Evolutionary conservation across 2,888 invertebrate species (phyloP), one percentile per base, ranked within the genome.

Genomic region (Machimus atricapillus): DNA sequence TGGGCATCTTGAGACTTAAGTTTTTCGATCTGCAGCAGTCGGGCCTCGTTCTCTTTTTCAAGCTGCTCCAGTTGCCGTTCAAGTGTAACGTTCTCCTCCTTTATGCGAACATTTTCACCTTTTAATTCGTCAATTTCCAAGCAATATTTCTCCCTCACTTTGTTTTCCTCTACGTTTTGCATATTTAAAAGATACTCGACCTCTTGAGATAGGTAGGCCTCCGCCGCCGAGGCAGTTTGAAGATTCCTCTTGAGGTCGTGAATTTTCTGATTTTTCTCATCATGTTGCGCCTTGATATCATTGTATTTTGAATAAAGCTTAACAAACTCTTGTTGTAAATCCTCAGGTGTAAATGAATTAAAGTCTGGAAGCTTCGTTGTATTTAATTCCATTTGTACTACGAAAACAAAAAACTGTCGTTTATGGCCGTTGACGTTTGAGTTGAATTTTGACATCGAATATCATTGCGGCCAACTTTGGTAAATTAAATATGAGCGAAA

Each of bases 191-290:
- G 73, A 4, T 85, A n/a, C 4, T 92, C 92, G 12, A 92, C 89
- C 85, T 92, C 92, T 52, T 92, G 91, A 0, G 90, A 89, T 0
- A 93, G 88, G 88, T 91, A 92, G 0, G 89, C 87, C 86, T 92
- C 91, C 0, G 91, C 91, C 0, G 92, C 91, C 9, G 89, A 87
- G 0, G 92, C 90, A 0, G 92, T 92, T 19, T 92, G 91, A 78
- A 92, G 88, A 86, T 89, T 91, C 8, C 92, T 90, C 87, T 91
- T 91, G 0, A 93, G 88, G 6, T 92, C 91, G 83, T 92, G 89
- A n/a, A 93, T 91, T 31, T 90, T 89, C 81, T 93, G 92, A 0
- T 90, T 90, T 86, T 92, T 91, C 1, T 89, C 86, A 46, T 93
- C 92, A 14, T 90, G 89, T 1, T 86, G 85, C 6, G 90, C 82